These are phyloP conservation scores for Sinosuthora webbiana DNA, from an alignment of 2,113 vertebrate species.

Conservation along the genomic window DNA sequence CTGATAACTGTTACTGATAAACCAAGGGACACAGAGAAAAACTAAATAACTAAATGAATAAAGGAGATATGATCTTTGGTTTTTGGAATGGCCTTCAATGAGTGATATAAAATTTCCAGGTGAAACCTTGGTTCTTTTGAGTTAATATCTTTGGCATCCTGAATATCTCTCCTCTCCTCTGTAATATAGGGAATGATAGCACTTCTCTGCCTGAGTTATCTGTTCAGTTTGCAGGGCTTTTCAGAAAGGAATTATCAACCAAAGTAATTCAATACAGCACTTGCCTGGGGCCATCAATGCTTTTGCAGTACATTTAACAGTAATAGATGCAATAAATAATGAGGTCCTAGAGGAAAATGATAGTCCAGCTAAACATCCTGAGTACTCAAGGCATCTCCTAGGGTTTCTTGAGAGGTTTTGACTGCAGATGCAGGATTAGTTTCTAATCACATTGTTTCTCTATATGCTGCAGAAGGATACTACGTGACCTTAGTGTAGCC, in stretches of 20 bases:
- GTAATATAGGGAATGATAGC: background rate
- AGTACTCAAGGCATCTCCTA: background rate
- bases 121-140: background rate
- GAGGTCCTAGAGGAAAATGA: background rate
- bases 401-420: background rate
- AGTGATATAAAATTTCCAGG: background rate
- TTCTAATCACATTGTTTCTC: background rate
- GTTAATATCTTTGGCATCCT: background rate
- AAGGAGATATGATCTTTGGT: background rate
- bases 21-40: background rate
- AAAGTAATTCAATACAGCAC: background rate
- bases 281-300: background rate
- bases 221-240: background rate
- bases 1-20: background rate
- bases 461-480: background rate
- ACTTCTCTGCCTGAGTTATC: background rate
- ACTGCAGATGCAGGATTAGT: background rate
- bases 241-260: background rate
- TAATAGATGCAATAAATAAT: slow-evolving; percentile 8
- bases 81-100: background rate
- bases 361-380: background rate
- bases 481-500: background rate
- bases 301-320: background rate
- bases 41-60: background rate
- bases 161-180: background rate